Conservation (phyloP, 2,113 vertebrate genomes). For the Atractosteus spatula region DNA sequence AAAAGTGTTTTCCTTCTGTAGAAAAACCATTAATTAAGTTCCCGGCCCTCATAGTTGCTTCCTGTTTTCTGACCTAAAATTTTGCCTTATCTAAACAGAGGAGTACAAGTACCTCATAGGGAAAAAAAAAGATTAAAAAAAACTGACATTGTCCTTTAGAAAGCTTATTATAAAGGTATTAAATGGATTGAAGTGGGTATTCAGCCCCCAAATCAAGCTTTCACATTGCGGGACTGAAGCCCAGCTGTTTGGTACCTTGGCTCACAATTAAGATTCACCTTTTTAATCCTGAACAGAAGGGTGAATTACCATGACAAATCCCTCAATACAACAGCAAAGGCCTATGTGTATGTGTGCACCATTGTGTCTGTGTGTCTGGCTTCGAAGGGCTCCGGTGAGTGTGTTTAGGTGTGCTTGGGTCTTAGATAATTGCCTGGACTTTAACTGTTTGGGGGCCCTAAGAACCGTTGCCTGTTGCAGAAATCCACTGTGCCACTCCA, state of each 20-base stretch:
- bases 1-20: slow-evolving; percentile 12
- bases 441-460: slow-evolving; percentile 21
- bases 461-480: slow-evolving; percentile 16
- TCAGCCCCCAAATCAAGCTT: slow-evolving; percentile 24
- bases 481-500: slow-evolving; percentile 22
- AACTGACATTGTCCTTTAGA: slow-evolving; percentile 23
- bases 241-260: slow-evolving; percentile 35
- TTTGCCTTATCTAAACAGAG: slow-evolving; percentile 16
- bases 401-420: slow-evolving; percentile 60
- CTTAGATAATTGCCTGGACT: slow-evolving; percentile 65
- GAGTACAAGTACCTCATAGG: slow-evolving; percentile 29
- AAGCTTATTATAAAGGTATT: slow-evolving; percentile 38
- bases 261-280: slow-evolving; percentile 36
- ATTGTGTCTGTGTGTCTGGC: slow-evolving; percentile 24
- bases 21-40: slow-evolving; percentile 22
- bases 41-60: slow-evolving; percentile 19
- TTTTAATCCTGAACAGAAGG: slow-evolving; percentile 33
- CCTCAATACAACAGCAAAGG: slow-evolving; percentile 17
- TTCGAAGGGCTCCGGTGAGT: slow-evolving; percentile 56
- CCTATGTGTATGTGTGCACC: slow-evolving; percentile 9
- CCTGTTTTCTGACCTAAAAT: slow-evolving; percentile 20
- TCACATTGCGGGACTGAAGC: slow-evolving; percentile 20
- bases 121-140: slow-evolving; percentile 25
- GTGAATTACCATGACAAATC: slow-evolving; percentile 44
- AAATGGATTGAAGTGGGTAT: slow-evolving; percentile 24